Base-by-base conservation (phyloP, 2,113 vertebrate species). In the Fulmarus glacialis region DNA sequence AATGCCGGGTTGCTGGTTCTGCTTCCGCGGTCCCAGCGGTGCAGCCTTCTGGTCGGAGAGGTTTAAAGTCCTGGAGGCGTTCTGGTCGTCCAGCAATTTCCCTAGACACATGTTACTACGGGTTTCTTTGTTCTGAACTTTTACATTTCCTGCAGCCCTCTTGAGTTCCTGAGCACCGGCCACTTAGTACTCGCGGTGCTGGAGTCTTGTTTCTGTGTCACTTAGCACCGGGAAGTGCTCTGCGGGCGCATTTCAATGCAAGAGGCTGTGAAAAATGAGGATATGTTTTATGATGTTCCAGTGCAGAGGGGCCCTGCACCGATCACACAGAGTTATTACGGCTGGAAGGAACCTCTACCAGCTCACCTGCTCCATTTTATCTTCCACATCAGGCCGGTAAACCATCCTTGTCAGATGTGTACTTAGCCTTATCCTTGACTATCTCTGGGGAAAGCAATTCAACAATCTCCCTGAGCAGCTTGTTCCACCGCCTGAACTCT, bases 361-460 rank as follows among this genome's bases (percentile, higher is more conserved):
- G 63, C 77, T 95, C 96, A 95, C 93, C 93, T 91, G 95, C 90
- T 92, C 48, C 87, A 8, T 63, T 93, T 89, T 71, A 97, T 87
- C 89, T 89, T 34, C 34, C 6, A 34, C 74, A 86, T 85, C 92
- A 86, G 91, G 79, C 73, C 1, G 63, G 78, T 67, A 93, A 92
- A 93, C 90, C 91, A 89, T 56, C 87, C 91, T 45, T 86, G 87
- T 93, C 91, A 84, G 89, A 90, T 53, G 75, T 81, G 77, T 79
- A 20, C 87, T 96, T 90, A 89, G 89, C 77, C 84, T 93, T 95
- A 91, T 92, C 95, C 92, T 45, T 14, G n/a, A 55, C 8, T 67
- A 79, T 82, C 97, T 92, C 80, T 2, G 8, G 80, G 80, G 94
- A 82, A 94, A 94, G 94, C 80, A 78, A 75, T 94, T 94, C 88